Conservation (phyloP, 1,140 invertebrate species). For the Daktulosphaira vitifoliae region DNA sequence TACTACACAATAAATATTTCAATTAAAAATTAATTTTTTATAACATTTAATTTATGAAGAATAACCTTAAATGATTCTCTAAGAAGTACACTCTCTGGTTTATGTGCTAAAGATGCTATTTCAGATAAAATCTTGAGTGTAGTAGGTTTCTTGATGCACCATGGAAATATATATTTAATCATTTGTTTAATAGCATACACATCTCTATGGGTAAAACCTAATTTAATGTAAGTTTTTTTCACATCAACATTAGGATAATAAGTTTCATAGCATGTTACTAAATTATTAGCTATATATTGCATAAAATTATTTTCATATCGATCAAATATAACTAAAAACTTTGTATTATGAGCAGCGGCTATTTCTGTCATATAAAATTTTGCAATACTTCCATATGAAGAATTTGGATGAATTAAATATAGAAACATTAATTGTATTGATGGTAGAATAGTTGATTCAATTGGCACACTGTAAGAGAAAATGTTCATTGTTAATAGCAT, state of each 20-base stretch:
- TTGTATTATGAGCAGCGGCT: slow-evolving; percentile 36
- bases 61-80: slow-evolving; percentile 35
- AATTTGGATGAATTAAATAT: slow-evolving; percentile 36
- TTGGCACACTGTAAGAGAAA: slow-evolving; percentile 37
- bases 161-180: slow-evolving; percentile 26
- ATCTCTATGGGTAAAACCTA: slow-evolving; percentile 12
- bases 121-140: slow-evolving; percentile 22
- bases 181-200: slow-evolving; percentile 27
- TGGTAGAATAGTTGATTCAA: slow-evolving; percentile 35
- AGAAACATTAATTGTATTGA: slow-evolving; percentile 35
- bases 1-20: neutral
- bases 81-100: slow-evolving; percentile 13
- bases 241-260: slow-evolving; percentile 21
- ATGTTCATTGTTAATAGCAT: too few relatives aligned
- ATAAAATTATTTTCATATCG: slow-evolving; percentile 37
- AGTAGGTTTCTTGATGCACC: slow-evolving; percentile 20
- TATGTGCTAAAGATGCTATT: slow-evolving; percentile 26
- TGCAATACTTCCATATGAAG: slow-evolving; percentile 21
- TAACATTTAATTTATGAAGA: neutral
- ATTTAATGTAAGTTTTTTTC: slow-evolving; percentile 15
- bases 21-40: neutral
- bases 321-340: slow-evolving; percentile 36
- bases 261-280: slow-evolving; percentile 7
- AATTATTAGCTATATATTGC: slow-evolving; percentile 34
- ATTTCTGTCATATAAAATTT: slow-evolving; percentile 37